Evolutionary conservation across 2,888 invertebrate genomes (phyloP).

Genomic region (Nycteola revayana): DNA sequence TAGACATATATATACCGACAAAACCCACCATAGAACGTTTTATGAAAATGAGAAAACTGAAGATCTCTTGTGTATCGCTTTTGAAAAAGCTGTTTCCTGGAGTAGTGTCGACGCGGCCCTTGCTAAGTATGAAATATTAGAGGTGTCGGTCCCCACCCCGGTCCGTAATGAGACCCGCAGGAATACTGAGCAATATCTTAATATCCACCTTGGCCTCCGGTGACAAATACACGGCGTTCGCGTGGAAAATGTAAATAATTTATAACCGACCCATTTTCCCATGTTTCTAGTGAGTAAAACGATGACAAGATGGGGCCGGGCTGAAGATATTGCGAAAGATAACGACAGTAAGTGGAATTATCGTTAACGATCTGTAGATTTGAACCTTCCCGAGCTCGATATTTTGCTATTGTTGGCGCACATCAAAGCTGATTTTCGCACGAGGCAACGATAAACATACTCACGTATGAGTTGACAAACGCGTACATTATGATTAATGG

Average conservation of each 20-base stretch:
- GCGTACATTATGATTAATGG: constrained; percentile 48
- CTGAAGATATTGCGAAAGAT: constrained; percentile 47
- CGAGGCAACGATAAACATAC: constrained; percentile 46
- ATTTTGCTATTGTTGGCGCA: constrained; percentile 40
- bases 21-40: constrained; percentile 45
- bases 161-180: constrained; percentile 73
- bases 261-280: constrained; percentile 67
- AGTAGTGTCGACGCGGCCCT: constrained; percentile 40
- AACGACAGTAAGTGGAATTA: constrained; percentile 57
- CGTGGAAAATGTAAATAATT: constrained; percentile 76
- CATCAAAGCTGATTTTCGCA: constrained; percentile 55
- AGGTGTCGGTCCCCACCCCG: constrained; percentile 62
- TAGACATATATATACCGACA: constrained; percentile 34
- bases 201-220: constrained; percentile 68
- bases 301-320: constrained; percentile 56
- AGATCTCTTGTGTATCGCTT: constrained; percentile 44
- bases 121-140: constrained; percentile 72
- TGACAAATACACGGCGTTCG: constrained; percentile 75
- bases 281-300: constrained; percentile 52
- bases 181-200: constrained; percentile 80
- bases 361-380: constrained; percentile 53
- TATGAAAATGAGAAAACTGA: constrained; percentile 56
- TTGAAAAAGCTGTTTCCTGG: constrained; percentile 41
- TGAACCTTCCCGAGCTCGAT: constrained; percentile 41
- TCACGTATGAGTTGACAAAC: constrained; percentile 47